A percentile compares a stretch with the other conserved stretches of the same genome.
Conservation (phyloP, 2,113 vertebrate species). For the Gymnobelideus leadbeateri region DNA sequence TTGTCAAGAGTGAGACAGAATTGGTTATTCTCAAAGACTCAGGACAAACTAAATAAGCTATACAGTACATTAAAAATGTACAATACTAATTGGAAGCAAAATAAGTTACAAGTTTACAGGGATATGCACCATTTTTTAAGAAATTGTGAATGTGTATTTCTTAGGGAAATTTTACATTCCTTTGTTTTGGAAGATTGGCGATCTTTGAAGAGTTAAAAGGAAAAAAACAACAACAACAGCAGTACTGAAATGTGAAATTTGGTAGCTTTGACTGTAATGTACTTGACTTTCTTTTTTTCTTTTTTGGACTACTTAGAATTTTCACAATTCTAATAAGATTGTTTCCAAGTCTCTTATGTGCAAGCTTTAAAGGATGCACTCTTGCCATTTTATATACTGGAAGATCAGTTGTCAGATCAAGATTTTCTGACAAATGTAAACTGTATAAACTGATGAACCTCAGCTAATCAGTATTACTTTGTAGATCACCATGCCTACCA, state of each 20-base stretch:
- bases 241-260: conserved; percentile 92
- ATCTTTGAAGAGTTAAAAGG: conserved; percentile 92
- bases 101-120: conserved; percentile 85
- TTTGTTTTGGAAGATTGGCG: conserved; percentile 88
- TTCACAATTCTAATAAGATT: conserved; percentile 84
- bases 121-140: conserved; percentile 80
- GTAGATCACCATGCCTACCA: conserved; percentile 87
- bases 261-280: conserved; percentile 91
- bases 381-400: conserved; percentile 92
- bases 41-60: conserved; percentile 90
- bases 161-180: conserved; percentile 90
- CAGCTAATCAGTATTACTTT: conserved; percentile 94
- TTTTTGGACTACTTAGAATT: conserved; percentile 86
- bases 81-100: conserved; percentile 85
- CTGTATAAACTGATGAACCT: conserved; percentile 90
- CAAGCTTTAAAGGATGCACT: conserved; percentile 93
- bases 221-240: conserved; percentile 75
- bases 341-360: conserved; percentile 85
- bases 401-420: conserved; percentile 86
- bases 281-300: conserved; percentile 86
- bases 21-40: conserved; percentile 89
- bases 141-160: conserved; percentile 84
- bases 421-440: conserved; percentile 86
- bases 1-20: conserved; percentile 83
- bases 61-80: conserved; percentile 83